Base-by-base conservation (phyloP, 2,113 vertebrate genomes). In the Scalopus aquaticus region DNA sequence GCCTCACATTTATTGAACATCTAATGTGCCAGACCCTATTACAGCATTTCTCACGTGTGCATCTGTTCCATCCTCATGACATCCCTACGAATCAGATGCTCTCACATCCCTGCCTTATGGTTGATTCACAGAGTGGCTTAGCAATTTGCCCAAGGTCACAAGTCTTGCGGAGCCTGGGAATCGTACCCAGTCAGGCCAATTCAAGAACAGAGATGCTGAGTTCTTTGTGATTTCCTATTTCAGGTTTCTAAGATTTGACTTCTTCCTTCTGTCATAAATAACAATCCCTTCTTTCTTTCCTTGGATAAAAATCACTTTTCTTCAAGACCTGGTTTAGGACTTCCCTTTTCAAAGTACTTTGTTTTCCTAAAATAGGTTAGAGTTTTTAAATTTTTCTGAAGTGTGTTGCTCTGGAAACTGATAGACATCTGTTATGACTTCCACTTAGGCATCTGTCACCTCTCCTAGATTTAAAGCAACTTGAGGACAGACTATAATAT, bases 281-380 rank as follows among this genome's bases (percentile, higher is more conserved):
- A 32, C 42, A 78, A 67, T 82, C 12, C 26, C 15, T 73, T 90
- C 72, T 95, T 76, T 78, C 35, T 79, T 92, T 24, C 51, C 24
- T 78, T 67, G 5, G 30, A 42, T 69, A 91, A 94, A 95, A 80
- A 58, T 35, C 37, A 73, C 20, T 58, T 79, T 3, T n/a, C 37
- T 70, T 70, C 19, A 79, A 78, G 49, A 84, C 8, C 49, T 72
- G 16, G 62, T 80, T 74, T 83, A 51, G 32, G 32, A 35, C 3
- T 87, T 78, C 69, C 51, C 17, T 87, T 87, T 87, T 87, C 77
- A 39, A 87, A 93, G 39, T 58, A 37, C 62, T 12, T 89, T 46
- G 6, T 5, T 5, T 19, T 35, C 24, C 88, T 37, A 73, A 42
- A 28, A 60, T 88, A 39, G 44, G 12, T 28, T 62, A 62, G 58